Evolutionary conservation across 2,113 vertebrate species (phyloP).

Genomic region (Ceuthmochares aereus): DNA sequence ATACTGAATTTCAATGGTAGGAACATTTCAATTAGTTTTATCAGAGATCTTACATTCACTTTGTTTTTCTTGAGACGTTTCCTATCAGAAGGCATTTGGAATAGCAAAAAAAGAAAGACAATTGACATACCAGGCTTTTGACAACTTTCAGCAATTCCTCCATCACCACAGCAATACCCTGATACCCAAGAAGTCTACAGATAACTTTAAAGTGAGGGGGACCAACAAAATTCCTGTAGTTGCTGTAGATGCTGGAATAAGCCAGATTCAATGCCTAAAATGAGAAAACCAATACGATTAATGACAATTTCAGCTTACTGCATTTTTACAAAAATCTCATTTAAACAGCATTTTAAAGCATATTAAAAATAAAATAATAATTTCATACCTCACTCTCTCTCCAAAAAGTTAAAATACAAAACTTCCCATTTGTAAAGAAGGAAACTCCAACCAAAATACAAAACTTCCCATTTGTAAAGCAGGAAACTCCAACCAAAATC

Average conservation of each 20-base stretch:
- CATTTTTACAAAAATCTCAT: neutral
- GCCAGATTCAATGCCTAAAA: conserved; percentile 86
- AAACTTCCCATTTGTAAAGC: neutral
- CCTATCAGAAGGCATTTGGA: neutral
- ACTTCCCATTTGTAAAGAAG: neutral
- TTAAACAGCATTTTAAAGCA: neutral
- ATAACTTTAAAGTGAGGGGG: conserved; percentile 88
- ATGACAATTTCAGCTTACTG: neutral
- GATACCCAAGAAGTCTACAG: conserved; percentile 88
- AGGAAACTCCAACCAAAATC: neutral
- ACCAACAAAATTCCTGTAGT: conserved; percentile 88
- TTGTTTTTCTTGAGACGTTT: neutral
- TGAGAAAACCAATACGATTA: neutral
- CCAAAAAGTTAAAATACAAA: neutral
- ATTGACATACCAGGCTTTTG: conserved; percentile 85
- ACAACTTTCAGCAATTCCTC: conserved; percentile 91
- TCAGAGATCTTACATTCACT: neutral
- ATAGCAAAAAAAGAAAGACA: neutral
- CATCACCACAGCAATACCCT: conserved; percentile 92
- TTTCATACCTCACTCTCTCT: neutral
- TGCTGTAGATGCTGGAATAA: conserved; percentile 88
- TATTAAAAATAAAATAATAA: neutral
- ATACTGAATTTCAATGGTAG: neutral
- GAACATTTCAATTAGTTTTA: neutral
- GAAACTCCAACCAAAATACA: neutral